Base-by-base conservation (phyloP, 1,140 invertebrate genomes). In the Bombyx mori region DNA sequence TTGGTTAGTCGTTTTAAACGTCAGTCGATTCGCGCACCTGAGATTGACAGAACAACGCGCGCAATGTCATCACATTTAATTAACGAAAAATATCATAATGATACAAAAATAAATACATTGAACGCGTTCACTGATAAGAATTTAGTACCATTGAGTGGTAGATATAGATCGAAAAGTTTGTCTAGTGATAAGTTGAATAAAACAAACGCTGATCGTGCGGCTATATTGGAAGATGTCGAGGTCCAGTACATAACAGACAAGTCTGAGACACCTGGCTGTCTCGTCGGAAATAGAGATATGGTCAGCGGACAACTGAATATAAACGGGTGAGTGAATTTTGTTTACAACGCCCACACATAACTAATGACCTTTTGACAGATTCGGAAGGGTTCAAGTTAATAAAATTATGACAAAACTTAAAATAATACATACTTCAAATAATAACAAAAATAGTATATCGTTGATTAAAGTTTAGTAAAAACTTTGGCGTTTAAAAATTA, bases 131-230 rank as follows among this genome's bases (percentile, higher is more conserved):
- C 65, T 57, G 84, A 85, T 69, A 85, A 77, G 69, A 76, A 68
- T 60, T 69, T 82, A 44, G 66, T 73, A 45, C 75, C 80, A 42
- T 58, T 82, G 52, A 85, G 75, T 50, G 75, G 68, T 51, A 72
- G 79, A 62, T 82, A 80, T 63, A 68, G 81, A 42, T 82, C 82
- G n/a, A 84, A 82, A 63, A 85, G 82, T 79, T 76, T 87, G 57
- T 87, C 84, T 42, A 82, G 77, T 79, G 84, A 87, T 77, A 87
- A 87, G 67, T 80, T 87, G 62, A 85, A 82, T 61, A 73, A 78
- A 66, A 68, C 73, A 7, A 83, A 82, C 60, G 79, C 79, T 18
- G 83, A 87, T 63, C 73, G 82, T 6, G 74, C 82, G 7, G 84
- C 82, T 7, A 87, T 87, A 56, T 68, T 87, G 63, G 79, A 84